These are phyloP conservation scores for Agriopis leucophaearia DNA, from an alignment of 2,888 invertebrate species.

Conservation along the genomic window DNA sequence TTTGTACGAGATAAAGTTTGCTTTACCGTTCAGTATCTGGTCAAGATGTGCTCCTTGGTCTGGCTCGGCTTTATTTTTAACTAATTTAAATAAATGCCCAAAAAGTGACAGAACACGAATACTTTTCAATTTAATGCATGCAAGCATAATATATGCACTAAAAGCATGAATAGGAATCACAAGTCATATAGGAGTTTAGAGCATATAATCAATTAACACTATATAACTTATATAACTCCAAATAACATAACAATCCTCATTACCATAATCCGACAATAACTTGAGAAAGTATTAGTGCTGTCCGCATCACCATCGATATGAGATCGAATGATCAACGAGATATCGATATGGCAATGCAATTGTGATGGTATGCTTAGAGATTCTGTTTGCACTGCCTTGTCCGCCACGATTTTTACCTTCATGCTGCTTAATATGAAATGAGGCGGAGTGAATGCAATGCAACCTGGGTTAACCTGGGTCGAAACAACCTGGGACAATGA, in stretches of 20 bases:
- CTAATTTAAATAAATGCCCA: no score
- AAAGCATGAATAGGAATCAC: neutral
- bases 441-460: no score
- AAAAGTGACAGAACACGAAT: no score
- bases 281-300: conserved; percentile 10
- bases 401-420: neutral
- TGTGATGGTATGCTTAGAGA: conserved; percentile 2
- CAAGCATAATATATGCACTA: no score
- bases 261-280: conserved; percentile 19
- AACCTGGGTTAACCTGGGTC: no score
- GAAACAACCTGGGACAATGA: no score
- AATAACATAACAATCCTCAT: conserved; percentile 7
- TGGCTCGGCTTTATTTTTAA: no score
- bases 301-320: neutral
- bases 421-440: no score
- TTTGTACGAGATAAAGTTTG: no score
- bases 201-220: conserved; percentile 6
- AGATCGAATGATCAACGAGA: conserved; percentile 8
- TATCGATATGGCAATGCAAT: conserved; percentile 9
- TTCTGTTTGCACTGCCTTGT: neutral
- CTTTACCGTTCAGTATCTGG: no score
- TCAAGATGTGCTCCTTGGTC: no score
- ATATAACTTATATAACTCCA: conserved; percentile 5
- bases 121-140: no score
- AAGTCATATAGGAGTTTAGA: neutral